Base-by-base conservation (phyloP, 2,113 vertebrate species). In the Pampusana beccarii region DNA sequence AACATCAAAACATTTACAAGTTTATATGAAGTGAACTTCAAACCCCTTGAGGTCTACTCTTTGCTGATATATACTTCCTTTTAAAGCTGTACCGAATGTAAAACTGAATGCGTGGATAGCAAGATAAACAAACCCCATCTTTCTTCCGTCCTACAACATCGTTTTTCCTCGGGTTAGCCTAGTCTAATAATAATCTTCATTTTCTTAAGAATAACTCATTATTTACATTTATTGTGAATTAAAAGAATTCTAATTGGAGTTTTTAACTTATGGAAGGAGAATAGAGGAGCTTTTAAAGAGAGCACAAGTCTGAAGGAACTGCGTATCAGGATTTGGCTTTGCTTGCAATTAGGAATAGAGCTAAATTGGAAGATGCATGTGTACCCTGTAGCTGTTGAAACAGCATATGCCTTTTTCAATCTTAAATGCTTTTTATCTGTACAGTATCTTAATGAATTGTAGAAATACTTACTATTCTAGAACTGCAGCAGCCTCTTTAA, bases 1-100 rank as follows among this genome's bases (percentile, higher is more conserved):
- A 90, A 90, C 54, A 56, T 80, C 0, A 72, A 81, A 90, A 89
- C 40, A 51, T 73, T 57, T 69, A 42, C 14, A 51, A 64, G 18
- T 77, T 93, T 77, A 71, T 88, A 50, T 26, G 16, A 90, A 82
- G 8, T 16, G 80, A 97, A 74, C 38, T 91, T 93, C 56, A 78
- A 66, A 29, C 28, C 66, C 53, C 46, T 70, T 70, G 84, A 67
- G 71, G 31, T 46, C 46, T 86, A 13, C 86, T 93, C 36, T 80
- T 81, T 85, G 31, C 24, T 88, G 46, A 54, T 93, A 40, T 50
- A 15, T 50, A 64, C 74, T 93, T 93, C 64, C 46, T 95, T 82
- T 88, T 77, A 66, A 86, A 80, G 14, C 29, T 94, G 15, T 50
- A 54, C 38, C 50, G 62, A 80, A 8, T 5, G 20, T 87, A 50